These are phyloP conservation scores for Aphaenogaster floridana DNA, from an alignment of 1,140 invertebrate genomes.

Conservation along the genomic window DNA sequence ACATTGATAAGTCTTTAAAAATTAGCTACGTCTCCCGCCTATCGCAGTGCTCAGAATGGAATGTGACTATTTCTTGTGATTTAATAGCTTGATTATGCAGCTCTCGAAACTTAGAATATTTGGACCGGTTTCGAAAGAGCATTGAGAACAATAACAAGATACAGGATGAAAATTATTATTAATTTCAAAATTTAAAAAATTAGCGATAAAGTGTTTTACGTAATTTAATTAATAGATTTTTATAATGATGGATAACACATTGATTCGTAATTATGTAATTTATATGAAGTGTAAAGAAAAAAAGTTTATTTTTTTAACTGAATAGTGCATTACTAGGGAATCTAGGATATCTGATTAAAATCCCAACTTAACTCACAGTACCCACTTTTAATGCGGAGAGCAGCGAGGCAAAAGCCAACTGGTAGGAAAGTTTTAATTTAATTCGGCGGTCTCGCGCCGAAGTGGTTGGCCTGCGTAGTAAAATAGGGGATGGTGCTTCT, in stretches of 20 bases:
- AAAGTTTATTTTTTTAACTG: background rate
- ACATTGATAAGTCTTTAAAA: slow-evolving; percentile 29
- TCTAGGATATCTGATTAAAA: slow-evolving; percentile 66
- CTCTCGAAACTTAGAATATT: background rate
- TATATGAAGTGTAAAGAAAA: background rate
- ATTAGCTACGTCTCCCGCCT: background rate
- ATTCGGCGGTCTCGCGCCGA: slow-evolving; percentile 62
- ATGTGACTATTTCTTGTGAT: background rate
- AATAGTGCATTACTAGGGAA: background rate
- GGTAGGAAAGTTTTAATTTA: slow-evolving; percentile 74
- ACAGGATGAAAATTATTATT: background rate
- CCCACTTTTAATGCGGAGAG: slow-evolving; percentile 62
- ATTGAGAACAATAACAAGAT: background rate
- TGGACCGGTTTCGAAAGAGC: background rate
- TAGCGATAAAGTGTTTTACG: background rate
- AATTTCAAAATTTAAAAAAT: background rate
- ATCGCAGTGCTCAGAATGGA: background rate
- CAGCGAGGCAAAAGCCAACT: slow-evolving; percentile 51
- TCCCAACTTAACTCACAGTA: slow-evolving; percentile 55
- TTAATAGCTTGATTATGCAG: background rate
- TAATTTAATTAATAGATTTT: background rate
- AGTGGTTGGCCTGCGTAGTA: slow-evolving; percentile 58
- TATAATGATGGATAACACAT: background rate
- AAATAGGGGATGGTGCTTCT: slow-evolving; percentile 48
- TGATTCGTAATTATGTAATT: background rate